phyloP scores from a whole-genome alignment of 2,888 invertebrate species.

The Archips crataeganus region DNA sequence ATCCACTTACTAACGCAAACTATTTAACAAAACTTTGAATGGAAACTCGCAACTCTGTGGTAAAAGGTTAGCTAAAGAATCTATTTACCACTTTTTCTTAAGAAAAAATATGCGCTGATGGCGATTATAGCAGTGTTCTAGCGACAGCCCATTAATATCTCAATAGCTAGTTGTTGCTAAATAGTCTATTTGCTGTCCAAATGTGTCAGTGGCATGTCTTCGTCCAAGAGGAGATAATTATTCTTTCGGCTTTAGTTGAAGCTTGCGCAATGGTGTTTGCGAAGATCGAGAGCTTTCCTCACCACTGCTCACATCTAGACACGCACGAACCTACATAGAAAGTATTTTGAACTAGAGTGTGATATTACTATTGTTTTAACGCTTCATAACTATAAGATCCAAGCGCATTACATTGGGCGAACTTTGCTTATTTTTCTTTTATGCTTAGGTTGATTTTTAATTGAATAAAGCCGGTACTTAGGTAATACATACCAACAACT shows the following conservation, averaged over 20 bases:
- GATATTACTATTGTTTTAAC: conserved; percentile 36
- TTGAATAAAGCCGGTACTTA: neutral
- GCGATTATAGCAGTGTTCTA: conserved; percentile 41
- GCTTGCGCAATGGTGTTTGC: conserved; percentile 47
- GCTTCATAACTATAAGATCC: neutral
- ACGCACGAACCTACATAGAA: conserved; percentile 44
- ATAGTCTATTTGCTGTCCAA: conserved; percentile 50
- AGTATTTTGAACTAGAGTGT: conserved; percentile 43
- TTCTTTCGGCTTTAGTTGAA: conserved; percentile 47
- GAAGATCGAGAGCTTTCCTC: conserved; percentile 43
- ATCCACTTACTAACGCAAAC: neutral
- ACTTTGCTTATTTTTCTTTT: neutral
- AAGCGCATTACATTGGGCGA: neutral
- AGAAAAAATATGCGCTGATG: conserved; percentile 11
- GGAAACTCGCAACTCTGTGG: neutral
- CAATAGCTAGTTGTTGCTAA: conserved; percentile 48
- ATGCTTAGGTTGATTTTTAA: neutral
- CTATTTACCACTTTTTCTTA: conserved; percentile 19
- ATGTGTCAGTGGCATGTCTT: conserved; percentile 45
- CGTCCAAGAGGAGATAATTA: conserved; percentile 50
- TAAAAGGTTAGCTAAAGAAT: conserved; percentile 29
- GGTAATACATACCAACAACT: conserved; percentile 5
- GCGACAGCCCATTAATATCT: conserved; percentile 56
- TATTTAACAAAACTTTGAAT: conserved; percentile 8
- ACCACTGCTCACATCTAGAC: conserved; percentile 31